Base-by-base conservation (phyloP, 37 sponge, comb jelly and placozoan genomes). In the Geodia barretti region DNA sequence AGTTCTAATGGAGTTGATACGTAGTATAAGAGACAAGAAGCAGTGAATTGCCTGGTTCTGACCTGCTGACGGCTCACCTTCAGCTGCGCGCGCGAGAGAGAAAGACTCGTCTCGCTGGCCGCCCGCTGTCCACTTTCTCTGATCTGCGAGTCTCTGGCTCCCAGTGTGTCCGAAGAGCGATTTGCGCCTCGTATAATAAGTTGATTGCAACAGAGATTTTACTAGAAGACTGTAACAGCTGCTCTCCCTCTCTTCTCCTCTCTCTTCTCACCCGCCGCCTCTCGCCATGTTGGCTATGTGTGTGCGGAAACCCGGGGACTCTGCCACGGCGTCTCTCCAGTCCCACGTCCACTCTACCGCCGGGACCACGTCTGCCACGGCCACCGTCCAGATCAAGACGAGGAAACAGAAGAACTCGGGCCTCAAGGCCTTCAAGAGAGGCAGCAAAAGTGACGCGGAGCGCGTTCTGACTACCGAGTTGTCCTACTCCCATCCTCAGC, bases 271-370 rank as follows among this genome's bases (percentile, higher is more conserved):
- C 63, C 31, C 29, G 73, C 31, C 64, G 11, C 67, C 79, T 11
- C 30, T 30, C 79, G 68, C 31, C 30, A 90, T 90, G 90, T 81
- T 90, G 72, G 86, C 90, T 70, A 90, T 90, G 90, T 90, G 90
- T 63, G 90, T 90, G 33, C 85, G 90, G 5, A 90, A 90, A 84
- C 65, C 90, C 2, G 82, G 70, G 54, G 90, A 90, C 60, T 11
- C 90, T 8, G 54, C 79, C 26, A 32, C 81, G 0, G 33, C 81
- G 3, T 69, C 83, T 54, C 36, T 85, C 36, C 83, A 83, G 83
- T 63, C 33, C 30, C 59, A 31, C 41, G n/a, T n/a, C n/a, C n/a
- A n/a, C n/a, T n/a, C n/a, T n/a, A n/a, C n/a, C n/a, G n/a, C n/a
- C n/a, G 11, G 14, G 54, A 47, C 54, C 54, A 47, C 54, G 7